phyloP scores from a whole-genome alignment of 1,140 invertebrate genomes.

The Drosophila dunni region DNA sequence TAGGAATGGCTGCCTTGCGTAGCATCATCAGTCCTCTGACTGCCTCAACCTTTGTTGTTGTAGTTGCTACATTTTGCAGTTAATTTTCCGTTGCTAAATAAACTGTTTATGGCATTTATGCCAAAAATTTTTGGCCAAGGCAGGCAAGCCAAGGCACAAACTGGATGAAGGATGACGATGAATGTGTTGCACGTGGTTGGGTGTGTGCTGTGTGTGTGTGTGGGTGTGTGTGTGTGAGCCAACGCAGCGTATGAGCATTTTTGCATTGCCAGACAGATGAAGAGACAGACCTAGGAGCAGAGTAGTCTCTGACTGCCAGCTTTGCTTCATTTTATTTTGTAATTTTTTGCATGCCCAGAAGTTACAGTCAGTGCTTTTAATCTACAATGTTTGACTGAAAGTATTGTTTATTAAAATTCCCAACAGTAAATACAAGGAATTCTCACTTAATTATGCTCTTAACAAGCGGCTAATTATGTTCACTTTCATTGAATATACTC shows the following conservation, averaged over 20 bases:
- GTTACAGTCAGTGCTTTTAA: slow-evolving; percentile 20
- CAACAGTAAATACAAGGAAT: neutral
- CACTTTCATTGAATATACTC: neutral
- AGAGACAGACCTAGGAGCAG: neutral
- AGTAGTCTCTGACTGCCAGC: slow-evolving; percentile 37
- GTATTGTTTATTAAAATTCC: slow-evolving; percentile 45
- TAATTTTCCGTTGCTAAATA: slow-evolving; percentile 83
- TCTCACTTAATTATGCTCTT: slow-evolving; percentile 3
- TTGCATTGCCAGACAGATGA: slow-evolving; percentile 54
- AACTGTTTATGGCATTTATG: slow-evolving; percentile 84
- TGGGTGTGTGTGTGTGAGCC: slow-evolving; percentile 2
- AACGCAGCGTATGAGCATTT: slow-evolving; percentile 48
- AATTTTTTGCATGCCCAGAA: slow-evolving; percentile 57
- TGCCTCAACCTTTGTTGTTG: slow-evolving; percentile 43
- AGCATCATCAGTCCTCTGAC: slow-evolving; percentile 62
- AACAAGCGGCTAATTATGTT: neutral
- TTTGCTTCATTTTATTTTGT: slow-evolving; percentile 59
- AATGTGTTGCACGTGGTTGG: slow-evolving; percentile 23
- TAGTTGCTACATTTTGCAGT: slow-evolving; percentile 71
- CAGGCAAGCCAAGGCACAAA: slow-evolving; percentile 23
- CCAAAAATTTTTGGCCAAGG: slow-evolving; percentile 77
- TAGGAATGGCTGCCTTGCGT: slow-evolving; percentile 56
- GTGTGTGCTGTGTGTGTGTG: slow-evolving; percentile 21
- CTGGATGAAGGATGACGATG: slow-evolving; percentile 74
- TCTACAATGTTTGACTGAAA: slow-evolving; percentile 7